Percentiles rank a stretch among this genome's conserved stretches.
These are phyloP conservation scores for Sphyrna mokarran DNA, from an alignment of 2,113 vertebrate genomes.

Conservation along the genomic window DNA sequence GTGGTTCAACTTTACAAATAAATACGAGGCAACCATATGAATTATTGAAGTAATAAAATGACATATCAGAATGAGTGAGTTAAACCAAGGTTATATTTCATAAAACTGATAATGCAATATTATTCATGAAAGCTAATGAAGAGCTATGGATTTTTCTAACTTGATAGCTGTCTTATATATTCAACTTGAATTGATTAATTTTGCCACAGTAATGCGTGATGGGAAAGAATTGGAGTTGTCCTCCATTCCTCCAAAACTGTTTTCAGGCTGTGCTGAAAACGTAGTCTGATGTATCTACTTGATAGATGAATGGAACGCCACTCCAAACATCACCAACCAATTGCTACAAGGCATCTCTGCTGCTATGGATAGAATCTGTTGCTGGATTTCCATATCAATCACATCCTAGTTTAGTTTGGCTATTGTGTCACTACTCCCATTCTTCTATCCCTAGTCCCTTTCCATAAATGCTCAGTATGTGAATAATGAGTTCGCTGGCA, in stretches of 20 bases:
- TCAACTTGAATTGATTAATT: background rate
- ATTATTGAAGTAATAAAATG: background rate
- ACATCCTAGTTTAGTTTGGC: constrained; percentile 24
- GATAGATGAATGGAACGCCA: background rate
- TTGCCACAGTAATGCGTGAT: background rate
- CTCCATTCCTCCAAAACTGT: background rate
- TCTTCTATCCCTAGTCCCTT: background rate
- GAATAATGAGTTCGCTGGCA: constrained; percentile 35
- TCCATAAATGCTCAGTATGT: constrained; percentile 11
- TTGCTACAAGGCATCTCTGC: background rate
- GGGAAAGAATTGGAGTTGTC: background rate
- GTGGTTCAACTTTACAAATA: background rate
- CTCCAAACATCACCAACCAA: background rate
- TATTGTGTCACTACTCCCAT: constrained; percentile 2
- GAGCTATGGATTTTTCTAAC: background rate
- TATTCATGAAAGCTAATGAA: background rate
- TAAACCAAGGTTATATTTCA: background rate
- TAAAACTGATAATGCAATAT: background rate
- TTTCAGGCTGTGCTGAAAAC: background rate
- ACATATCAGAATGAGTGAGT: background rate
- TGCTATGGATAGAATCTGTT: background rate
- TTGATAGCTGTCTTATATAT: background rate
- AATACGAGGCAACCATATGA: background rate
- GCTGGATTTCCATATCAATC: background rate
- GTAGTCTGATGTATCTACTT: background rate